A percentile compares a stretch with the other conserved stretches of the same genome.
These are phyloP conservation scores for Spilogale gracilis DNA, from an alignment of 2,113 vertebrate species.

Conservation along the genomic window DNA sequence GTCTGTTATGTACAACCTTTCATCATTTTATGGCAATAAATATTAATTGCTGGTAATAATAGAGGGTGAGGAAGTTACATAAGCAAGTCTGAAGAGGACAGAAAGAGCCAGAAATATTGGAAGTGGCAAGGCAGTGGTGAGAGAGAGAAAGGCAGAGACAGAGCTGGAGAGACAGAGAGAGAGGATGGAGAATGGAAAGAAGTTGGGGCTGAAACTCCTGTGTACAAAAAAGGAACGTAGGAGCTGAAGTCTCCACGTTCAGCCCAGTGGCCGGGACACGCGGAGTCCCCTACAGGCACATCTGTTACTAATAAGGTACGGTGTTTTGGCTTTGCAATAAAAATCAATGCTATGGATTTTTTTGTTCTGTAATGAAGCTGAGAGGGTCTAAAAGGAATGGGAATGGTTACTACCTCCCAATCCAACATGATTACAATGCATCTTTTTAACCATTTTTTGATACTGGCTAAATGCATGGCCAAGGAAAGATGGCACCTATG, in stretches of 20 bases:
- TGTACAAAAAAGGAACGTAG: not conserved
- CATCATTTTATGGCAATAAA: conserved; percentile 36
- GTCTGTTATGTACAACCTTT: not conserved
- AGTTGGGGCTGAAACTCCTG: not conserved
- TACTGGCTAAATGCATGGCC: not conserved
- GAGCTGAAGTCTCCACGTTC: not conserved
- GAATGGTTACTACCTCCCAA: not conserved
- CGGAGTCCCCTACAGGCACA: not conserved
- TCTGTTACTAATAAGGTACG: not conserved
- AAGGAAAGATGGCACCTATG: not conserved
- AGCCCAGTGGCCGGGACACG: not conserved
- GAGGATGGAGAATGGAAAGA: not conserved
- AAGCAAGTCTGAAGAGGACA: conserved; percentile 5
- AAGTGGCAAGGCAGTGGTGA: not conserved
- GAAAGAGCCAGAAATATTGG: not conserved
- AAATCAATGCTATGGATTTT: not conserved
- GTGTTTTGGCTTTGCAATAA: not conserved
- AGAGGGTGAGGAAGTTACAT: not conserved
- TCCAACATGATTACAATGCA: not conserved
- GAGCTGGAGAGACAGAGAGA: not conserved
- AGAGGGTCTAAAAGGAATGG: not conserved
- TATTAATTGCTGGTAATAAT: conserved; percentile 49
- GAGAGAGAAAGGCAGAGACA: not conserved
- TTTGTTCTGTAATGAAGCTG: not conserved
- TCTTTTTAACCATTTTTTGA: not conserved